Percentiles rank a stretch among this genome's conserved stretches.
phyloP scores from a whole-genome alignment of 2,797 vertebrate species.

The Podarcis siculus region DNA sequence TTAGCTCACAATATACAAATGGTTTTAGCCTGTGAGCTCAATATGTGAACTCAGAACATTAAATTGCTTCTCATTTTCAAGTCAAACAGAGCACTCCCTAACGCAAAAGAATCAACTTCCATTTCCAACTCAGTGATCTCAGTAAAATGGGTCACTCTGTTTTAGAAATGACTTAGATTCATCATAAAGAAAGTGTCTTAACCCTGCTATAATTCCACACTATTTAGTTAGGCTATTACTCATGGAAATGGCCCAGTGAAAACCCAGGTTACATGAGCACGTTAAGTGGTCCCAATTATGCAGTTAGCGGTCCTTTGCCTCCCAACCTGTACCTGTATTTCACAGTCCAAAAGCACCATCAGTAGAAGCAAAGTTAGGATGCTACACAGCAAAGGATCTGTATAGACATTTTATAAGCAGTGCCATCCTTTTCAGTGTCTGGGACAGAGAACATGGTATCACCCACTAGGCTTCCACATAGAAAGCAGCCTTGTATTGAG shows the following conservation, averaged over 20 bases:
- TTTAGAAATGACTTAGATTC: conserved; percentile 28
- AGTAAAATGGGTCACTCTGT: conserved; percentile 22
- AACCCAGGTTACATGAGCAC: conserved; percentile 10
- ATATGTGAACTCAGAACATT: conserved; percentile 36
- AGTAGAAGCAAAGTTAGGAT: not conserved
- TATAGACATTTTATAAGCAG: not conserved
- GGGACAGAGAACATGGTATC: not conserved
- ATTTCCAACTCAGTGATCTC: conserved; percentile 33
- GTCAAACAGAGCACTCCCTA: conserved; percentile 9
- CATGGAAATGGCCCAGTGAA: conserved; percentile 13
- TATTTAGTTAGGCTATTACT: conserved; percentile 23
- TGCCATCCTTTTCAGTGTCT: not conserved
- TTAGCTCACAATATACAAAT: conserved; percentile 31
- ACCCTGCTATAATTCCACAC: conserved; percentile 4
- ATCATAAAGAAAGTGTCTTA: conserved; percentile 10
- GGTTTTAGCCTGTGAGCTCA: not conserved
- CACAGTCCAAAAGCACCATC: not conserved
- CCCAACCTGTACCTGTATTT: not conserved
- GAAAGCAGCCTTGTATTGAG: not conserved
- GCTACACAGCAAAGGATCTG: not conserved
- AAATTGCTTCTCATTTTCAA: conserved; percentile 45
- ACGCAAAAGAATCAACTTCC: conserved; percentile 6
- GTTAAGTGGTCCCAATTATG: not conserved
- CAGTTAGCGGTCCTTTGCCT: not conserved
- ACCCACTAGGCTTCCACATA: not conserved